These are phyloP conservation scores for Carduelis carduelis DNA, from an alignment of 2,797 vertebrate species.

Conservation along the genomic window DNA sequence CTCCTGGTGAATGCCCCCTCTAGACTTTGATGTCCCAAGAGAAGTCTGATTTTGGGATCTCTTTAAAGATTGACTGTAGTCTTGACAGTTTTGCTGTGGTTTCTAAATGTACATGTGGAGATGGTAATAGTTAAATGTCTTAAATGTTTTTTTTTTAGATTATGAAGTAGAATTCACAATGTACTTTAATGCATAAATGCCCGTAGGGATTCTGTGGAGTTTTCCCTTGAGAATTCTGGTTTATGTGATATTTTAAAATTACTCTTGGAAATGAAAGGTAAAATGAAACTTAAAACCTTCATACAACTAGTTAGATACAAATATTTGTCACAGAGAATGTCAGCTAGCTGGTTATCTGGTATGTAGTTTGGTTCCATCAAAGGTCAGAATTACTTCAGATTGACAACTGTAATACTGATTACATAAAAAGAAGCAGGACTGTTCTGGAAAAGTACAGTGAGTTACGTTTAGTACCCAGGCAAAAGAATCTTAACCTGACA, in stretches of 20 bases:
- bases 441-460: not conserved
- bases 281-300: not conserved
- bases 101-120: not conserved
- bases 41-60: not conserved
- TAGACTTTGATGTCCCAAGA: not conserved
- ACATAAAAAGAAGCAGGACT: not conserved
- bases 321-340: not conserved
- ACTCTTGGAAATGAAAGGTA: not conserved
- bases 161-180: not conserved
- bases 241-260: not conserved
- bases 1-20: not conserved
- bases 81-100: not conserved
- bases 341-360: not conserved
- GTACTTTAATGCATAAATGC: not conserved
- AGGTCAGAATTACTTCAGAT: not conserved
- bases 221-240: not conserved
- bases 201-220: not conserved
- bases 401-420: not conserved
- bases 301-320: not conserved
- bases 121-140: not conserved
- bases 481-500: not conserved
- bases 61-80: not conserved
- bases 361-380: not conserved
- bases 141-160: not conserved
- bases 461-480: not conserved